Percentiles rank a stretch among this genome's conserved stretches.
Evolutionary conservation across 92 coral and sea anemone species (phyloP).

Genomic region (Blastomussa wellsi): DNA sequence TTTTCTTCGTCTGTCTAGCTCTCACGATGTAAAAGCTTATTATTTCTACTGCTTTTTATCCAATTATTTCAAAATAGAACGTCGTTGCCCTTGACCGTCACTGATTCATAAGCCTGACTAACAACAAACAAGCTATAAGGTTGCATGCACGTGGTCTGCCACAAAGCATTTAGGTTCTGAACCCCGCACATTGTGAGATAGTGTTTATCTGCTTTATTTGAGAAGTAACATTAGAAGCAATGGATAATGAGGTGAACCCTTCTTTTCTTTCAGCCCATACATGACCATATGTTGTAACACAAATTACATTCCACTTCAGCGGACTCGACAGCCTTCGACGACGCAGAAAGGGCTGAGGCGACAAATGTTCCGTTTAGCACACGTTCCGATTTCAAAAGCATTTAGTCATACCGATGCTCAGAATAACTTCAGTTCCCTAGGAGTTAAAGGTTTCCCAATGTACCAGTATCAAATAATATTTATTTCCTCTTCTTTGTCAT

Average conservation of each 20-base stretch:
- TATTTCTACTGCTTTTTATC: background rate
- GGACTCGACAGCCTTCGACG: background rate
- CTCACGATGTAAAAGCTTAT: background rate
- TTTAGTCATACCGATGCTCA: background rate
- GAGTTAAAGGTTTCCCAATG: background rate
- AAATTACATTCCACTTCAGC: background rate
- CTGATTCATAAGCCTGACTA: background rate
- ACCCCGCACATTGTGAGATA: background rate
- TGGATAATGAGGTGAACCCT: background rate
- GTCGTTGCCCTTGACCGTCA: constrained; percentile 31
- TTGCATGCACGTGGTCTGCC: constrained; percentile 24
- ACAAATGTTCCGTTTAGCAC: background rate
- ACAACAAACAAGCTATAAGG: constrained; percentile 13
- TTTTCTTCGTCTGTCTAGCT: background rate
- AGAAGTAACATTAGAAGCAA: constrained; percentile 12
- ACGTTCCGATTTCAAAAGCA: background rate
- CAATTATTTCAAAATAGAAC: background rate
- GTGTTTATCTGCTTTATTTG: background rate
- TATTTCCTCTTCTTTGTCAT: background rate
- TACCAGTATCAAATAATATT: background rate
- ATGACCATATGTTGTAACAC: background rate
- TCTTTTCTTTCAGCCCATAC: background rate
- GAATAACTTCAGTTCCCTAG: background rate
- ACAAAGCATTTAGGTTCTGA: background rate
- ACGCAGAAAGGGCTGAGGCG: background rate